phyloP scores from a whole-genome alignment of 2,888 invertebrate species.

The Ormyrus nitidulus region DNA sequence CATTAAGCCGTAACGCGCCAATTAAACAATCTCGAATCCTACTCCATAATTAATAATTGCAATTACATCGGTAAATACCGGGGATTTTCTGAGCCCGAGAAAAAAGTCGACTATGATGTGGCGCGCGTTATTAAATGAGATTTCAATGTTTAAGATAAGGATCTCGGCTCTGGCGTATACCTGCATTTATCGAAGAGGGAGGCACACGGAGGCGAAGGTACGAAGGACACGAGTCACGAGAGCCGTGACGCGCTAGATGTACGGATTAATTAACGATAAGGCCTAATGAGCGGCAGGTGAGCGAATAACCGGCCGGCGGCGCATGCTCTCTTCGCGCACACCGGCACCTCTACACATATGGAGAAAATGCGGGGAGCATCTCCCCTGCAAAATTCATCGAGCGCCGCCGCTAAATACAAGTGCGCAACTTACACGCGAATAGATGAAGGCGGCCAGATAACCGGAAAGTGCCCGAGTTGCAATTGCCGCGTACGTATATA shows the following conservation, averaged over 20 bases:
- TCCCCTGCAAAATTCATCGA: slow-evolving; percentile 53
- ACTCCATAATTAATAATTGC: slow-evolving; percentile 20
- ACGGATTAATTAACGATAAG: slow-evolving; percentile 76
- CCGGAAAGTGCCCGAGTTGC: slow-evolving; percentile 45
- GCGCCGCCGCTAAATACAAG: slow-evolving; percentile 35
- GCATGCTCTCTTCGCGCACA: slow-evolving; percentile 16
- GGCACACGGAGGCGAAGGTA: slow-evolving; percentile 16
- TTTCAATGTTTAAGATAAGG: slow-evolving; percentile 45
- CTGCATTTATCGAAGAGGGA: neutral
- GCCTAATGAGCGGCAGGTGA: slow-evolving; percentile 75
- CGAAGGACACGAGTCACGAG: slow-evolving; percentile 66
- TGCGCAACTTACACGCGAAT: slow-evolving; percentile 51
- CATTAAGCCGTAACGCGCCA: slow-evolving; percentile 1
- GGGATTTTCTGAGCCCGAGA: neutral
- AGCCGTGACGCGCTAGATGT: slow-evolving; percentile 73
- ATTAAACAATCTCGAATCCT: slow-evolving; percentile 3
- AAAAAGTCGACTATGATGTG: slow-evolving; percentile 11
- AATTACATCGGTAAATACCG: neutral
- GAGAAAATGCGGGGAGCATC: slow-evolving; percentile 53
- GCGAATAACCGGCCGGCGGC: slow-evolving; percentile 62
- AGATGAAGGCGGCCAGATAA: slow-evolving; percentile 51
- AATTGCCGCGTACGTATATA: slow-evolving; percentile 21
- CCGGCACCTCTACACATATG: too few species aligned
- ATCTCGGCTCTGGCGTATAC: slow-evolving; percentile 6
- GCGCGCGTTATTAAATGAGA: slow-evolving; percentile 38